Base-by-base conservation (phyloP, 2,797 vertebrate genomes). In the Poeciliopsis presidionis region DNA sequence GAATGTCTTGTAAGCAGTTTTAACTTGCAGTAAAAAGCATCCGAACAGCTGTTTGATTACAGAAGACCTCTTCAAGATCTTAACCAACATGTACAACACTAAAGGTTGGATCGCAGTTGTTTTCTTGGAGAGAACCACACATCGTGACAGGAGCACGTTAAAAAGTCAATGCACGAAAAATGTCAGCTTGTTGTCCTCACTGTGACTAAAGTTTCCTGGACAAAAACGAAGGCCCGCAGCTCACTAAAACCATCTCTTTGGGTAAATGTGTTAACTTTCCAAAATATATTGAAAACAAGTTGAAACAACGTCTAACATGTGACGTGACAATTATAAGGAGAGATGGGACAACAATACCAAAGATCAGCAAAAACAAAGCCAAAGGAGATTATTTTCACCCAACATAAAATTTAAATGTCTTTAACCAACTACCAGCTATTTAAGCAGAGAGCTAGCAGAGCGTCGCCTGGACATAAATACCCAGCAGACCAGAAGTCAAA, bases 401-500 rank as follows among this genome's bases (percentile, higher is more conserved):
- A 14, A 16, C 12, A 70, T 70, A 28, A 45, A 28, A 28, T 74
- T 70, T 80, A 9, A 77, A 30, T n/a, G 47, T 51, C 72, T 86
- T 39, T 57, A 3, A 59, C 14, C 47, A 72, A 57, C 7, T 74
- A 84, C 41, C 73, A 78, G 82, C 79, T 84, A 51, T 25, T 75
- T 78, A 74, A 83, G 63, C 80, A 74, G 28, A 76, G 84, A 87
- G 82, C 87, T 39, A 47, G 28, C 47, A 43, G 20, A 70, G 73
- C 74, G 20, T 80, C 81, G 57, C 63, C 14, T 43, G 63, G 46
- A 67, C 51, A 43, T 22, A 49, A 61, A 69, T 33, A 47, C 43
- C 53, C 4, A 77, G 4, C 20, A 16, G 16, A 25, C 71, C 36
- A 39, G 1, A 79, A 25, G 14, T 8, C 7, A 67, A 49, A 30